Evolutionary conservation across 92 coral and sea anemone genomes (phyloP).

Genomic region (Porites evermanni): DNA sequence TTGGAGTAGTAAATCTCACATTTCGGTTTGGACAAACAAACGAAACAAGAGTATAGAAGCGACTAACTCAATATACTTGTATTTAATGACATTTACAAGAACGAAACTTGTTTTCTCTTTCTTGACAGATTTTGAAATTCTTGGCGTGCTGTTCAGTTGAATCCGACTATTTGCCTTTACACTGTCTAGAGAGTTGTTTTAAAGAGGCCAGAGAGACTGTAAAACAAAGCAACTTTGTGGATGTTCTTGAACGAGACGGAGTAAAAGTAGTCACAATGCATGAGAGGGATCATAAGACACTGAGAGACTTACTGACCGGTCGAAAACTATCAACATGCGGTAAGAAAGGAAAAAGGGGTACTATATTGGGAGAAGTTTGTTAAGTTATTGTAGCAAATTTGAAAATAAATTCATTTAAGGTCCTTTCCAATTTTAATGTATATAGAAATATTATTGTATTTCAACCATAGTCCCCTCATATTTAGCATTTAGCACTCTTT

Average conservation of each 20-base stretch:
- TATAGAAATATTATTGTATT: too few species aligned
- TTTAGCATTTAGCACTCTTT: too few species aligned
- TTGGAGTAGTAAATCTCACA: too few species aligned
- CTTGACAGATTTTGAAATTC: conserved; percentile 3
- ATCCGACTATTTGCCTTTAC: neutral
- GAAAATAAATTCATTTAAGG: too few species aligned
- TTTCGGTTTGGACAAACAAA: too few species aligned
- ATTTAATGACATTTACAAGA: too few species aligned
- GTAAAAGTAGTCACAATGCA: conserved; percentile 10
- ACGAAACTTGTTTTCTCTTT: neutral
- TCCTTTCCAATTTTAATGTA: too few species aligned
- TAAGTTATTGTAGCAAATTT: too few species aligned
- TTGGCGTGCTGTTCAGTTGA: conserved; percentile 29
- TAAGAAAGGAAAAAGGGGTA: neutral
- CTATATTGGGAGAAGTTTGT: too few species aligned
- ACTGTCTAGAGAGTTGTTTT: conserved; percentile 10
- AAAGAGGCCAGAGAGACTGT: conserved; percentile 6
- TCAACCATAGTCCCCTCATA: too few species aligned
- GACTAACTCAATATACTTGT: too few species aligned
- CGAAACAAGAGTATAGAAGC: too few species aligned
- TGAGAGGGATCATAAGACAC: neutral
- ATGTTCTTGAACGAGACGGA: conserved; percentile 3
- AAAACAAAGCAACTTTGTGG: neutral
- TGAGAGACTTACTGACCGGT: conserved; percentile 15
- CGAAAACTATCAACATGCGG: neutral